Evolutionary conservation across 2,888 invertebrate species (phyloP), one percentile per base, ranked within the genome.

Genomic region (Nezara viridula): DNA sequence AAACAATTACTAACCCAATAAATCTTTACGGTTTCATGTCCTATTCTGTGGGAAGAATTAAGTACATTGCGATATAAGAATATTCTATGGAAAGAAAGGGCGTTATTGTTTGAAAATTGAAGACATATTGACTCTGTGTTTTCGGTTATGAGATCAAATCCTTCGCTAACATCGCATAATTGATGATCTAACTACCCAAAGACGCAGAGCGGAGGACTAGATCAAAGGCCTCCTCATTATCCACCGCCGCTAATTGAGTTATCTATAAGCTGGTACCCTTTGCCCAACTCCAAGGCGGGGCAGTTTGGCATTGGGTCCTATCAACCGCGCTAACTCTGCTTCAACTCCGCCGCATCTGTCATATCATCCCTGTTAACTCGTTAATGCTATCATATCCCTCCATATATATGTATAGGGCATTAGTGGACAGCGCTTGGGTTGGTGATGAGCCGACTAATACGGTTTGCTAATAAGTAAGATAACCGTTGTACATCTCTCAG

Each of bases 191-290:
- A 37, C 81, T n/a, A 40, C 4, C 12, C 81, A 44, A 47, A n/a
- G 44, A 44, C 7, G 40, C 44, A 40, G 81, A 3, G 14, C 40
- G 44, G 44, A 16, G 44, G 12, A n/a, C 44, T 16, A 81, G 81
- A 81, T 81, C 81, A 81, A 81, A 81, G 81, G 81, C 44, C n/a
- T 14, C 19, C 81, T 81, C 44, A 81, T 81, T 81, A 81, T n/a
- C 81, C 44, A 12, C 37, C 44, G 44, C 81, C 81, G n/a, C 44
- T 81, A 44, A 81, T 81, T 81, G 81, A 47, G 81, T 81, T 81
- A 81, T 81, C 81, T 47, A 81, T 81, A 81, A 81, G 44, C 44
- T n/a, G 81, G 81, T 81, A 44, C 81, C 81, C 44, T 81, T n/a
- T n/a, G n/a, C 24, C 44, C 12, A n/a, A n/a, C 44, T 44, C n/a